These are phyloP conservation scores for Lithophane semibrunnea DNA, from an alignment of 2,888 invertebrate species.

Conservation along the genomic window DNA sequence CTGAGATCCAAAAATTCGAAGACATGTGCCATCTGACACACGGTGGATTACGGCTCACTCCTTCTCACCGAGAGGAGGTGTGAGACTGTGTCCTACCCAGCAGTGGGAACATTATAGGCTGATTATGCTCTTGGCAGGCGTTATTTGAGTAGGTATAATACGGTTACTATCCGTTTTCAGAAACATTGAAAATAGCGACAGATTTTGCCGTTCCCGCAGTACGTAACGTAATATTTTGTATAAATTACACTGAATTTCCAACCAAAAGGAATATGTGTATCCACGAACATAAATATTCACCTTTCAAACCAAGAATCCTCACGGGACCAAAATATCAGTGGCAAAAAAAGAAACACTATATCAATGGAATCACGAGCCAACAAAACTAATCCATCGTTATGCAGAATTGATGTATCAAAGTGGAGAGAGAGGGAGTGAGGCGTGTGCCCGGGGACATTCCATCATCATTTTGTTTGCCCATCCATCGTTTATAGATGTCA, in stretches of 20 bases:
- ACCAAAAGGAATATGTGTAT: neutral
- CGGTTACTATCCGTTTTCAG: neutral
- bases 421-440: conserved; percentile 32
- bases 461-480: conserved; percentile 81
- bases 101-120: neutral
- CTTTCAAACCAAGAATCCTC: neutral
- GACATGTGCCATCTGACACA: neutral
- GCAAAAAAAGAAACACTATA: neutral
- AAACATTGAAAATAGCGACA: neutral
- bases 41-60: neutral
- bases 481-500: conserved; percentile 81
- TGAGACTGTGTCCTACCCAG: neutral
- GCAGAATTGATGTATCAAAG: conserved; percentile 52
- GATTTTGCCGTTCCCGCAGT: neutral
- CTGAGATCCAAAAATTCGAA: neutral
- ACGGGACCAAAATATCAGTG: neutral
- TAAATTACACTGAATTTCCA: neutral
- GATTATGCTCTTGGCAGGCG: neutral
- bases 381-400: conserved; percentile 14
- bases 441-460: conserved; percentile 70
- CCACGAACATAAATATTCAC: neutral
- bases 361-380: conserved; percentile 13
- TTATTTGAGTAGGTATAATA: neutral
- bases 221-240: neutral
- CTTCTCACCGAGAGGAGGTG: neutral